Evolutionary conservation across 2,113 vertebrate species (phyloP), one percentile per base, ranked within the genome.

Genomic region (Melanostigma gelatinosum): DNA sequence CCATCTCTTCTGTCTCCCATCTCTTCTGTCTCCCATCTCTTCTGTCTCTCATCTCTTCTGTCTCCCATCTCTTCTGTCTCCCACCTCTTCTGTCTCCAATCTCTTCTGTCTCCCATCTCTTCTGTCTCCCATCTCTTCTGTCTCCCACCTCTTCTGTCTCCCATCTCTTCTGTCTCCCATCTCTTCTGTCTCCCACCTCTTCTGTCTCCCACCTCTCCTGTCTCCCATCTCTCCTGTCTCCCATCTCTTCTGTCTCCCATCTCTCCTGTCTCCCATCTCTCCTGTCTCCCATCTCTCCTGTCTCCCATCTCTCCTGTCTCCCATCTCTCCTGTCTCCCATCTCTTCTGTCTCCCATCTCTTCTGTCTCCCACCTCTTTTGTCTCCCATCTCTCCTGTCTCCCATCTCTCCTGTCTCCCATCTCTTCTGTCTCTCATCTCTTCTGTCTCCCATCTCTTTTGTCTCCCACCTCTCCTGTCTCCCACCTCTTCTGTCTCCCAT

Each of bases 111-210:
- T 71, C 74, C 76, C 77, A 62, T 77, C 83, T 82, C 5, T 34
- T 34, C 66, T 42, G 74, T 77, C 72, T 73, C 74, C 73, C 77
- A 62, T 77, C 83, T 82, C 34, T 1, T 34, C 66, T 42, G 74
- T 77, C 72, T 71, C 74, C 76, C 77, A 62, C 75, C 83, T 82
- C 34, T 6, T 34, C 66, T 42, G 74, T 75, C 72, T 73, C 74
- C 76, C 77, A 62, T 77, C 83, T 82, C 34, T 34, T 34, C 66
- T 42, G 74, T 77, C 72, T 73, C 74, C 73, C 77, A 62, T 77
- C 81, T 82, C 34, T 6, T 34, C 62, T 42, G 74, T 77, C 72
- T 73, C 74, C 76, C 77, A 62, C 75, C 83, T 82, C 4, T 34
- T 34, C 62, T 42, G 74, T 77, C 72, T 73, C 71, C 76, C 77